phyloP scores from a whole-genome alignment of 2,113 vertebrate genomes.

The Astatotilapia flaviijosephi region DNA sequence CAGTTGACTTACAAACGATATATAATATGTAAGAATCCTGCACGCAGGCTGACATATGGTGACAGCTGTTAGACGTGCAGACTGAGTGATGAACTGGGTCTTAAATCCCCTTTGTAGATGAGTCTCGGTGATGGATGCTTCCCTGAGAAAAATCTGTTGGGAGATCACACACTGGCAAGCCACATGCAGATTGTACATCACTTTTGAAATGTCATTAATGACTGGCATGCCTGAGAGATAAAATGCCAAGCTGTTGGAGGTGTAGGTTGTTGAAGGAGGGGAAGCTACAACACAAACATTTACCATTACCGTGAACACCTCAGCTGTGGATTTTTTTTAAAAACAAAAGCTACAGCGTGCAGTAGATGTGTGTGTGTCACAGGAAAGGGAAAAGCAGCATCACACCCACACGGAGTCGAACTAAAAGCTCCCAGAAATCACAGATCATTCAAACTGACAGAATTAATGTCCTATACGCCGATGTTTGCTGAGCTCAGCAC shows the following conservation, averaged over 20 bases:
- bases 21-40: background rate
- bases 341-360: background rate
- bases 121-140: constrained; percentile 22
- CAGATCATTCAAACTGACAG: background rate
- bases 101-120: background rate
- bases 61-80: background rate
- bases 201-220: constrained; percentile 42
- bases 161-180: constrained; percentile 39
- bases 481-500: background rate
- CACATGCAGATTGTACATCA: constrained; percentile 34
- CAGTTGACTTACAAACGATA: background rate
- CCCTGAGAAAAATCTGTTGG: constrained; percentile 7
- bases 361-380: background rate
- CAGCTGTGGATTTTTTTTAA: background rate
- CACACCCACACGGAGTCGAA: background rate
- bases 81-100: constrained; percentile 1
- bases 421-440: background rate
- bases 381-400: background rate
- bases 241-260: background rate
- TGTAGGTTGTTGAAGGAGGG: background rate
- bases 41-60: background rate
- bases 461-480: background rate
- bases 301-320: background rate
- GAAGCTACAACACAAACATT: background rate
- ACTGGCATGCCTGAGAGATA: background rate